Percentiles rank a stretch among this genome's conserved stretches.
These are phyloP conservation scores for Numenius phaeopus DNA, from an alignment of 2,797 vertebrate genomes.

Conservation along the genomic window DNA sequence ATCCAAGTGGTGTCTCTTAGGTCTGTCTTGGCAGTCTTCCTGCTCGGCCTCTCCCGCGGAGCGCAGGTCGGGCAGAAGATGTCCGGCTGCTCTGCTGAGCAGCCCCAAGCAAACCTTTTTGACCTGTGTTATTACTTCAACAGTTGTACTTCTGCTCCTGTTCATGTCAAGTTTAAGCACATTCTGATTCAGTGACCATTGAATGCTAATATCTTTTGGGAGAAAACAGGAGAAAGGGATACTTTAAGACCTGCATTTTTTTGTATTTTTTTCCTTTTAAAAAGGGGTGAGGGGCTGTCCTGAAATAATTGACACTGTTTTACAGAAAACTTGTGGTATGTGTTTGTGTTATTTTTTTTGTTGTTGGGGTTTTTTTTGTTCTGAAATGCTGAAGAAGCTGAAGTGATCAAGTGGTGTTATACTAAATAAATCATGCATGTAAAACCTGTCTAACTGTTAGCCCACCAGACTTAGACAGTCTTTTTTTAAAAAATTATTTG, in stretches of 20 bases:
- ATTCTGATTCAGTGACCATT: neutral
- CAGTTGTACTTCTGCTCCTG: neutral
- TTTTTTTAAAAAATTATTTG: neutral
- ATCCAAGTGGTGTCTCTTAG: neutral
- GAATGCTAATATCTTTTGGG: neutral
- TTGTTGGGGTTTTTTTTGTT: neutral
- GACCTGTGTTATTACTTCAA: neutral
- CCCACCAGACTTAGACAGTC: neutral
- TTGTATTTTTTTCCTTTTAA: neutral
- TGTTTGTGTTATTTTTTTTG: neutral
- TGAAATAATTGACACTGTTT: neutral
- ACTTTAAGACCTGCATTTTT: neutral
- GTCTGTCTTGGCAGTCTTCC: neutral
- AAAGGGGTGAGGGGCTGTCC: neutral
- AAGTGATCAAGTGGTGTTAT: neutral
- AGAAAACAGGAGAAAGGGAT: neutral
- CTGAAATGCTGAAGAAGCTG: neutral
- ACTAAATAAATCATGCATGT: neutral
- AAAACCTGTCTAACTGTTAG: neutral
- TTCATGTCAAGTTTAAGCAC: neutral
- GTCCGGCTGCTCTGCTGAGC: neutral
- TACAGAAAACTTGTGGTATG: neutral
- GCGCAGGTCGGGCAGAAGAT: neutral
- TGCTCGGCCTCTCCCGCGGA: neutral
- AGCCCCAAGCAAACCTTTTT: neutral